Evolutionary conservation across 2,888 invertebrate species (phyloP).

Genomic region (Calameuta idolon): DNA sequence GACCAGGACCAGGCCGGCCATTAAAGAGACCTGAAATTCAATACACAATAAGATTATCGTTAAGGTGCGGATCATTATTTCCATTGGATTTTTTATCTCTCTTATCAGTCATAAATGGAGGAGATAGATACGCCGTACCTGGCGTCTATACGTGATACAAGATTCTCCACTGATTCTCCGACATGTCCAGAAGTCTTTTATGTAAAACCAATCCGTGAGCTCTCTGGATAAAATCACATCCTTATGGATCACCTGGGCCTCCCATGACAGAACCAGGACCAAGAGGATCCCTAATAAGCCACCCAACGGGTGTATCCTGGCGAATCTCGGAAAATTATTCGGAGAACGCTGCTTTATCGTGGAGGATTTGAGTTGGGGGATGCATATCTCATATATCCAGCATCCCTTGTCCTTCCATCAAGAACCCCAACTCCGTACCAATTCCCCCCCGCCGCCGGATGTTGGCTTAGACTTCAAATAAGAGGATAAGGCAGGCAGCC

Average conservation of each 20-base stretch:
- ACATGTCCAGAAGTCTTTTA: neutral
- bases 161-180: neutral
- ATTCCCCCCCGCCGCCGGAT: neutral
- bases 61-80: neutral
- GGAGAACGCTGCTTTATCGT: neutral
- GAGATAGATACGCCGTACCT: neutral
- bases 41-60: neutral
- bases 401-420: neutral
- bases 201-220: neutral
- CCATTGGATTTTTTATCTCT: neutral
- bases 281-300: constrained; percentile 1
- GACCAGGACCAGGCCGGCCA: neutral
- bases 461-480: neutral
- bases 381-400: neutral
- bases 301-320: neutral
- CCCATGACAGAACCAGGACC: neutral
- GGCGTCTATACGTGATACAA: neutral
- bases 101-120: neutral
- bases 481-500: neutral
- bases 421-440: neutral
- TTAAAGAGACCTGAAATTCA: neutral
- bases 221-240: neutral
- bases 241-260: neutral
- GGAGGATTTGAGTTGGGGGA: neutral
- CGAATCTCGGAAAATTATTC: constrained; percentile 9